Base-by-base conservation (phyloP, 2,888 invertebrate species). In the Meiosimyza decipiens region DNA sequence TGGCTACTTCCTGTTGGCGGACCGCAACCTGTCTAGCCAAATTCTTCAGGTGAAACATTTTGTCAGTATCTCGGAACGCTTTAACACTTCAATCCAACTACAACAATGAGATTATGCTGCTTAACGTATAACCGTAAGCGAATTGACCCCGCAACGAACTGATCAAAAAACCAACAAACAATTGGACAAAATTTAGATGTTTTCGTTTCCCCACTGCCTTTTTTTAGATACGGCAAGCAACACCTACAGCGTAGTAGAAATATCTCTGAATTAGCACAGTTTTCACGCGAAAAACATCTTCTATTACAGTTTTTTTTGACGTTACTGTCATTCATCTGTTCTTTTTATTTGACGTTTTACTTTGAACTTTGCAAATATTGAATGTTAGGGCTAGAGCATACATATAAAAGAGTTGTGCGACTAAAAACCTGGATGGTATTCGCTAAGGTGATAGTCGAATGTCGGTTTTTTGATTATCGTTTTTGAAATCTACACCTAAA, bases 41-140 rank as follows among this genome's bases (percentile, higher is more conserved):
- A 83, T 89, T 91, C 87, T 91, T 93, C 78, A 93, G 87, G 84
- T 93, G 93, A 87, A 93, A 92, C 94, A 94, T 94, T 60, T 40
- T 18, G 71, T 57, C 15, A 71, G n/a, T 69, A 40, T 5, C 70
- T 69, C 73, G 51, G 9, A 40, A 6, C 40, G 40, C 40, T 6
- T 40, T 40, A 9, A 40, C 40, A 40, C 40, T 40, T 40, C 40
- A 40, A 76, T 68, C 70, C 59, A 63, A 60, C 70, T 64, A 73
- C 72, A 62, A 50, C 55, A 52, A 72, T 50, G 52, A 71, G 54
- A 54, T 67, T 66, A 15, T 49, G n/a, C 71, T 72, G 51, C 72
- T 73, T 70, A 3, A 78, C 9, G 40, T 40, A 40, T 81, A 82
- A 83, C 83, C 79, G 77, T 76, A 81, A 76, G 77, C 80, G 78